Base-by-base conservation (phyloP, 1,140 invertebrate genomes). In the Cydia amplana region DNA sequence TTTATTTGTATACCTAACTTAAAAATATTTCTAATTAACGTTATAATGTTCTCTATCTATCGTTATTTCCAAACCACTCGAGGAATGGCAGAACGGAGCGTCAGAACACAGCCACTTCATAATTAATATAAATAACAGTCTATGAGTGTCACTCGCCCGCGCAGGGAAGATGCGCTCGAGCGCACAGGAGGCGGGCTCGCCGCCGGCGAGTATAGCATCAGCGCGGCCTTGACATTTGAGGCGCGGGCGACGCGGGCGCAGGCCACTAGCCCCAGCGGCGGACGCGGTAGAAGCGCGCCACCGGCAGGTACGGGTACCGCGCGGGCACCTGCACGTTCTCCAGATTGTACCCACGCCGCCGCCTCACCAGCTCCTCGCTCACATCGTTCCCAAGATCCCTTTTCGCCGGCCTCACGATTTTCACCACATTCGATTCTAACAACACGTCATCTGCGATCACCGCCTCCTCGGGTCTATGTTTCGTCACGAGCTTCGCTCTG, bases 311-410 rank as follows among this genome's bases (percentile, higher is more conserved):
- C 60, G 91, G 90, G 74, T 91, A 93, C 77, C 92, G 81, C 55
- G 91, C 88, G 9, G 93, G 93, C 65, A 93, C 93, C 74, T 89
- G 86, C 75, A 93, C 93, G 76, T 93, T 89, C 81, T 93, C 92
- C 70, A 93, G 79, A 82, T 93, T 93, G 81, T 93, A 93, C n/a
- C 93, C 93, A 10, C 93, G 87, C n/a, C 89, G 83, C 70, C 86
- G 85, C 76, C 93, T 81, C 73, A 92, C 87, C 20, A 90, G 82
- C 72, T 85, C 84, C 40, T 77, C 82, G 20, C 74, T 74, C 46
- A 67, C 80, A 63, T 84, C 84, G 36, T 79, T 79, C 43, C 79
- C 77, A 25, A 76, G 77, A 0, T 78, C 76, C 77, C 84, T 87
- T 72, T 85, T 87, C 6, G 79, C 36, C 1, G 92, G 89, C 74